Evolutionary conservation across 2,888 invertebrate species (phyloP).

Genomic region (Drosophila melanosoma): DNA sequence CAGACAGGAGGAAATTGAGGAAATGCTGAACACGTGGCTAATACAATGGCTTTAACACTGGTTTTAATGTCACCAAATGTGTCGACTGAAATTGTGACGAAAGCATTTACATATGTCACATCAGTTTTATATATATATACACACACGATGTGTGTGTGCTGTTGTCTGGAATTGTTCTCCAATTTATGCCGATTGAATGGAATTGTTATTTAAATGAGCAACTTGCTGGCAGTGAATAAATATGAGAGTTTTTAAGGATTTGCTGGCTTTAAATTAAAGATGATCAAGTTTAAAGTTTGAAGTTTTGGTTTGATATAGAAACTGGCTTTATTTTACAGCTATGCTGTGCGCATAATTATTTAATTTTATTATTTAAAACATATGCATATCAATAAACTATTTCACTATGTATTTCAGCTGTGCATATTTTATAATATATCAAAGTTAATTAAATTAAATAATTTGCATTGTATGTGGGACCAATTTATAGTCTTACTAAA

Average conservation of each 20-base stretch:
- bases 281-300: rapidly evolving
- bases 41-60: slow-evolving; percentile 21
- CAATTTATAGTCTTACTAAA: neutral
- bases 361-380: neutral
- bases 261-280: neutral
- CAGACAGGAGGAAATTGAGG: slow-evolving; percentile 29
- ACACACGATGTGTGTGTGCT: neutral
- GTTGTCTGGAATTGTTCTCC: neutral
- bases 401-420: no score
- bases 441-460: neutral
- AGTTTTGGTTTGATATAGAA: neutral
- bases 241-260: neutral
- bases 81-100: slow-evolving; percentile 22
- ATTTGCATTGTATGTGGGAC: neutral
- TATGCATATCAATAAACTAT: neutral
- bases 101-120: slow-evolving; percentile 30
- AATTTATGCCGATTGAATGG: neutral
- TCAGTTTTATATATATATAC: neutral
- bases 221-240: neutral
- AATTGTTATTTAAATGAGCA: neutral
- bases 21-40: slow-evolving; percentile 9
- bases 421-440: neutral
- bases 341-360: neutral
- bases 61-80: slow-evolving; percentile 28
- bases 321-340: neutral